Percentiles rank a stretch among this genome's conserved stretches.
Evolutionary conservation across 2,888 invertebrate genomes (phyloP).

Genomic region (Epicampocera succincta): DNA sequence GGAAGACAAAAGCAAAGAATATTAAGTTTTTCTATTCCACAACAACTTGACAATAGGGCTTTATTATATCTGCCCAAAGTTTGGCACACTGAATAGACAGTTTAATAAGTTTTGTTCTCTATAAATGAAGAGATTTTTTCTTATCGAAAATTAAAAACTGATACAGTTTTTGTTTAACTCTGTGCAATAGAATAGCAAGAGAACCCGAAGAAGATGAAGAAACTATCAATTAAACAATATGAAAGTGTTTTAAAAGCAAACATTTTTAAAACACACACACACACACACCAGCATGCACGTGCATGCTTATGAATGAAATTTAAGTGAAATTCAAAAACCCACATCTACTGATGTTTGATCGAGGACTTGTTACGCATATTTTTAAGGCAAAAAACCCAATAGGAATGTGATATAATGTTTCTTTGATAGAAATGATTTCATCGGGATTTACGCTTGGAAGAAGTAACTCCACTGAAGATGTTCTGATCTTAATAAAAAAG

Average conservation of each 20-base stretch:
- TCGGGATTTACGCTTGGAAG: too few relatives aligned
- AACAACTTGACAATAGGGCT: too few relatives aligned
- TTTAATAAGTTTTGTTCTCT: constrained; percentile 24
- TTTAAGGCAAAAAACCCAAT: neutral
- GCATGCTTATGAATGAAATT: neutral
- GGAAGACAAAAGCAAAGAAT: too few relatives aligned
- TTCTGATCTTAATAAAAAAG: too few relatives aligned
- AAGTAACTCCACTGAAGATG: too few relatives aligned
- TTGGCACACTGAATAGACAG: neutral
- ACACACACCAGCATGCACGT: neutral
- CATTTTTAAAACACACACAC: constrained; percentile 21
- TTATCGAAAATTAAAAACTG: neutral
- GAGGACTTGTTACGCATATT: neutral
- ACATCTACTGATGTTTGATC: neutral
- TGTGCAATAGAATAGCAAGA: constrained; percentile 16
- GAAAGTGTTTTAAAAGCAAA: constrained; percentile 49
- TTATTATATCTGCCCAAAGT: neutral
- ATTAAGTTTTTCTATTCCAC: too few relatives aligned
- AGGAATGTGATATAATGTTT: neutral
- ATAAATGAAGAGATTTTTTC: neutral
- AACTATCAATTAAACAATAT: constrained; percentile 52
- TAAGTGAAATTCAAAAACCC: constrained; percentile 1
- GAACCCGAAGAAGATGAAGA: neutral
- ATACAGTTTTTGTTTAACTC: constrained; percentile 15
- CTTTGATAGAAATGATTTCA: too few relatives aligned